Percentiles rank a stretch among this genome's conserved stretches.
These are phyloP conservation scores for Heliconius sara DNA, from an alignment of 2,888 invertebrate genomes.

Conservation along the genomic window DNA sequence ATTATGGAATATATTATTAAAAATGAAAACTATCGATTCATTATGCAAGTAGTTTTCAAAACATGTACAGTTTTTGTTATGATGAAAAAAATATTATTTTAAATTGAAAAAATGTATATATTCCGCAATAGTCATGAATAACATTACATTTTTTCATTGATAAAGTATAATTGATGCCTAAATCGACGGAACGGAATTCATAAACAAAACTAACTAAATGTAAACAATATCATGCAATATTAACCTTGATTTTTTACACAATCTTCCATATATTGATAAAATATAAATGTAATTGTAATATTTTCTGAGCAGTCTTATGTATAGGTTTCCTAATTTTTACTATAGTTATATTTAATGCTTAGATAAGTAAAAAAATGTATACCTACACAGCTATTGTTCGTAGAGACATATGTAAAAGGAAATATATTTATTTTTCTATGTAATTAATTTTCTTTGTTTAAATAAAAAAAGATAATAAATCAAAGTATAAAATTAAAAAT, in stretches of 20 bases:
- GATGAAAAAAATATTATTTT: not conserved
- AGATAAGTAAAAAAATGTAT: too few species aligned
- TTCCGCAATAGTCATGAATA: not conserved
- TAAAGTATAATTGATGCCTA: conserved; percentile 23
- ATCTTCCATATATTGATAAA: too few species aligned
- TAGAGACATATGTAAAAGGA: not conserved
- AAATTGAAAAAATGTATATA: not conserved
- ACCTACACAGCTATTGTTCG: not conserved
- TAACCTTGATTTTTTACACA: not conserved
- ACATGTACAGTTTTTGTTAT: not conserved
- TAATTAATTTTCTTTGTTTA: too few species aligned
- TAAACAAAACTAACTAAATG: conserved; percentile 29
- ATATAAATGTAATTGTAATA: not conserved
- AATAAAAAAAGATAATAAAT: not conserved
- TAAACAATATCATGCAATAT: conserved; percentile 10
- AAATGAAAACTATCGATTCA: not conserved
- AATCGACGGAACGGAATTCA: conserved; percentile 21
- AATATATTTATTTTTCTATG: too few species aligned
- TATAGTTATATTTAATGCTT: not conserved
- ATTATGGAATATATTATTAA: not conserved
- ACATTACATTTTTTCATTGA: conserved; percentile 25
- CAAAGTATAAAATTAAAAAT: not conserved
- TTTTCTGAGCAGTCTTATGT: not conserved
- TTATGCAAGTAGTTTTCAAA: conserved; percentile 1
- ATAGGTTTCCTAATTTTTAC: not conserved